Percentiles rank a stretch among this genome's conserved stretches.
Evolutionary conservation across 2,113 vertebrate genomes (phyloP).

Genomic region (Apaloderma vittatum): DNA sequence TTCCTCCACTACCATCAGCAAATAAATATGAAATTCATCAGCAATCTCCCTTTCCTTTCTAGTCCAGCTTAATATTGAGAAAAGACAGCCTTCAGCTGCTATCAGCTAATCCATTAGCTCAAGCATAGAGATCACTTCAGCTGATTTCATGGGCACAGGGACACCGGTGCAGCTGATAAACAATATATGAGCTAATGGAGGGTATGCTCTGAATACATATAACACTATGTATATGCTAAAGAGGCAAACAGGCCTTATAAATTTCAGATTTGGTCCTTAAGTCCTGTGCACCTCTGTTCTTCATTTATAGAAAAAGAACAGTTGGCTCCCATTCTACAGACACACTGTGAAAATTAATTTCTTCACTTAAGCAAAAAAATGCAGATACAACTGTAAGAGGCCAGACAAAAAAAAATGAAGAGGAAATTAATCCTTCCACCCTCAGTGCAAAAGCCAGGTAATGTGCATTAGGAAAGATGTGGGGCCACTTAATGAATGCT

Average conservation of each 20-base stretch:
- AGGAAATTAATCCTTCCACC: conserved; percentile 21
- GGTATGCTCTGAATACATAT: background rate
- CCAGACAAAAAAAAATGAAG: background rate
- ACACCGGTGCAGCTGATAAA: conserved; percentile 14
- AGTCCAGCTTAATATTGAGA: background rate
- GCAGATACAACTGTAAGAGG: background rate
- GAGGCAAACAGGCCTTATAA: background rate
- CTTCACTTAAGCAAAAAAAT: background rate
- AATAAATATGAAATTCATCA: background rate
- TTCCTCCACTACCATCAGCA: background rate
- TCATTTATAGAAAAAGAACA: background rate
- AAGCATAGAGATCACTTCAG: background rate
- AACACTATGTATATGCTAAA: background rate
- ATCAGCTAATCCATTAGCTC: background rate
- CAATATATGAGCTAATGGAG: background rate
- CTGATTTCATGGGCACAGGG: background rate
- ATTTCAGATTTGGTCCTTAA: background rate
- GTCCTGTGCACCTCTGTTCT: background rate
- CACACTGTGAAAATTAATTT: background rate
- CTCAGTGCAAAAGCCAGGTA: background rate
- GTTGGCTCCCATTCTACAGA: background rate
- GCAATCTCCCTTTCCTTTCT: background rate
- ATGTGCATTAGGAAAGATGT: background rate
- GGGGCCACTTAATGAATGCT: background rate
- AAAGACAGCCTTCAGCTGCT: background rate